Conservation (phyloP, 2,797 vertebrate species). For the Nyctibius grandis region DNA sequence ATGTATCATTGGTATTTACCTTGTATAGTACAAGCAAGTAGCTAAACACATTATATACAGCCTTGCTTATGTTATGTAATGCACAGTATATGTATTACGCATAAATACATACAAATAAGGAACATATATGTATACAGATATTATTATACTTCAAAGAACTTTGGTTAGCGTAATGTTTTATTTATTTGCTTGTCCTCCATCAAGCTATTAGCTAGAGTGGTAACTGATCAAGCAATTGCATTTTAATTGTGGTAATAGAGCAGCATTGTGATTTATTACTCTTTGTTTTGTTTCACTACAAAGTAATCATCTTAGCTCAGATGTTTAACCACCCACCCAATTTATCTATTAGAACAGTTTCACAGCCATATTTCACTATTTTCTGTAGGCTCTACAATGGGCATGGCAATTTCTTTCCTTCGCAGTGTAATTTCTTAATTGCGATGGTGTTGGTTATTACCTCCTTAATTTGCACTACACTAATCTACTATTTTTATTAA, state of each 20-base stretch:
- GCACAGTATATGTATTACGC: neutral
- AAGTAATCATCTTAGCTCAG: slow-evolving; percentile 55
- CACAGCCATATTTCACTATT: slow-evolving; percentile 49
- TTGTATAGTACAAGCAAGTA: neutral
- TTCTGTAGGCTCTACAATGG: neutral
- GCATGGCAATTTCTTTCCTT: neutral
- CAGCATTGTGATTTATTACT: slow-evolving; percentile 59
- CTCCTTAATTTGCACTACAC: neutral
- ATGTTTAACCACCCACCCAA: slow-evolving; percentile 49
- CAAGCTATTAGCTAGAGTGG: slow-evolving; percentile 43
- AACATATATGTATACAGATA: neutral
- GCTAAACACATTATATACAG: neutral
- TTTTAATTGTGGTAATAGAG: slow-evolving; percentile 55
- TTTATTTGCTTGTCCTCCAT: slow-evolving; percentile 50
- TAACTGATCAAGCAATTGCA: slow-evolving; percentile 53
- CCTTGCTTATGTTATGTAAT: neutral
- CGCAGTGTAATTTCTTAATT: slow-evolving; percentile 23
- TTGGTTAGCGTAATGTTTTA: neutral
- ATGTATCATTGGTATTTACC: neutral
- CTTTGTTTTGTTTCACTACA: slow-evolving; percentile 62
- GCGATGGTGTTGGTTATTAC: neutral
- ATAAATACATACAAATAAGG: neutral
- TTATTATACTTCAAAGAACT: neutral
- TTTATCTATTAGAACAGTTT: slow-evolving; percentile 50
- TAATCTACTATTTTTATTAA: neutral